Percentiles rank a stretch among this genome's conserved stretches.
Conservation (phyloP, 2,797 vertebrate genomes). For the Enteromius unitaeniatus region DNA sequence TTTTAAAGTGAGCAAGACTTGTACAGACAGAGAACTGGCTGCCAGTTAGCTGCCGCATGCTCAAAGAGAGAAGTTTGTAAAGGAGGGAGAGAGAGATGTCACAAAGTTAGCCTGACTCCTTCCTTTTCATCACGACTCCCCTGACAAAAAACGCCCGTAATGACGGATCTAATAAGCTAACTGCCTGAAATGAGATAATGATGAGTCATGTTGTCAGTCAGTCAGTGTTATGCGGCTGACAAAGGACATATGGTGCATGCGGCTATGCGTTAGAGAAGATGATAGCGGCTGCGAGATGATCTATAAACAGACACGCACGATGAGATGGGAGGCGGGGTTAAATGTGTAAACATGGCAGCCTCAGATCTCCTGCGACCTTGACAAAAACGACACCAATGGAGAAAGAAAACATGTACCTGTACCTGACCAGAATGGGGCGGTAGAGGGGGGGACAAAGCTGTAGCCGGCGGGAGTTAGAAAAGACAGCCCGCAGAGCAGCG, state of each 20-base stretch:
- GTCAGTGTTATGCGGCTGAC: conserved; percentile 25
- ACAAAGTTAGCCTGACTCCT: conserved; percentile 37
- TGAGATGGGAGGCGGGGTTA: conserved; percentile 51
- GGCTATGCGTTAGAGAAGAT: conserved; percentile 26
- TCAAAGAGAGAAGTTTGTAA: conserved; percentile 40
- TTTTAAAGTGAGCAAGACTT: conserved; percentile 38
- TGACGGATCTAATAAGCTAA: conserved; percentile 37
- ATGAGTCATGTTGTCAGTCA: conserved; percentile 25
- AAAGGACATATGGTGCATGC: conserved; percentile 26
- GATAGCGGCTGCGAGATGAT: neutral
- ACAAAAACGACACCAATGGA: conserved; percentile 14
- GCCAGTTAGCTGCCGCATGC: conserved; percentile 45
- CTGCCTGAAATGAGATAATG: conserved; percentile 33
- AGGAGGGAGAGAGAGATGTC: conserved; percentile 16
- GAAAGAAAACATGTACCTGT: conserved; percentile 75
- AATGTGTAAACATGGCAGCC: conserved; percentile 39
- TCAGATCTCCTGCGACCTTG: conserved; percentile 58
- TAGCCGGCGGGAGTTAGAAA: conserved; percentile 95
- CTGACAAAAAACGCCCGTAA: conserved; percentile 14
- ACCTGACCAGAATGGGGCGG: conserved; percentile 99
- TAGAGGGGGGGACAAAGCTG: conserved; percentile 98
- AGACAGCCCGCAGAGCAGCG: conserved; percentile 96
- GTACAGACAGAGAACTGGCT: conserved; percentile 48
- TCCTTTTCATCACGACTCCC: conserved; percentile 50
- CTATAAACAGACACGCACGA: conserved; percentile 48